phyloP scores from a whole-genome alignment of 1,140 invertebrate species.

The Druon quercuslanigerum region DNA sequence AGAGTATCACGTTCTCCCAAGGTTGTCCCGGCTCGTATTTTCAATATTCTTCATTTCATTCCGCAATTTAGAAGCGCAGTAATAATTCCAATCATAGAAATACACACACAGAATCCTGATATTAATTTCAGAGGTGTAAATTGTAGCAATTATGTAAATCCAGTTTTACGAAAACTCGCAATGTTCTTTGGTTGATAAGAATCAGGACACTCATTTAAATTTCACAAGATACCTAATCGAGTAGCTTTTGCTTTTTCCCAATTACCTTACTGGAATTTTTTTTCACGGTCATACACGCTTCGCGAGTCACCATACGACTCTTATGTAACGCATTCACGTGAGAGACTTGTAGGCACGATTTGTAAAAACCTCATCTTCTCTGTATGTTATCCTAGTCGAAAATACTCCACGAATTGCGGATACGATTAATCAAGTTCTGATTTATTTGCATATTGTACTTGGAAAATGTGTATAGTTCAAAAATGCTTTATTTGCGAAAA shows the following conservation, averaged over 20 bases:
- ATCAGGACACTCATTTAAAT: constrained; percentile 7
- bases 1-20: neutral
- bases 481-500: too few relatives aligned
- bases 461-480: too few relatives aligned
- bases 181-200: constrained; percentile 1
- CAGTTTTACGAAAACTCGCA: neutral
- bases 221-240: neutral
- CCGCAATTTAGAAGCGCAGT: constrained; percentile 20
- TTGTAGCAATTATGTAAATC: constrained; percentile 31
- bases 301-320: too few relatives aligned
- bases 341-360: too few relatives aligned
- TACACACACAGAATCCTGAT: neutral
- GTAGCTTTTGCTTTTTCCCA: constrained; percentile 10
- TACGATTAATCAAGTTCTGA: too few relatives aligned
- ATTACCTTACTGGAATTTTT: neutral
- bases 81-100: neutral
- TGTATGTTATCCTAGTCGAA: too few relatives aligned
- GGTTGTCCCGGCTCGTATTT: constrained; percentile 1
- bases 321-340: too few relatives aligned
- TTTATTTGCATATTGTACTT: too few relatives aligned
- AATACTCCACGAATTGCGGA: too few relatives aligned
- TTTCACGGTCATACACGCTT: too few relatives aligned
- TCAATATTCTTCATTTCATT: constrained; percentile 21
- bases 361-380: too few relatives aligned
- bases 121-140: constrained; percentile 15